Base-by-base conservation (phyloP, 2,113 vertebrate species). In the Oncorhynchus nerka region DNA sequence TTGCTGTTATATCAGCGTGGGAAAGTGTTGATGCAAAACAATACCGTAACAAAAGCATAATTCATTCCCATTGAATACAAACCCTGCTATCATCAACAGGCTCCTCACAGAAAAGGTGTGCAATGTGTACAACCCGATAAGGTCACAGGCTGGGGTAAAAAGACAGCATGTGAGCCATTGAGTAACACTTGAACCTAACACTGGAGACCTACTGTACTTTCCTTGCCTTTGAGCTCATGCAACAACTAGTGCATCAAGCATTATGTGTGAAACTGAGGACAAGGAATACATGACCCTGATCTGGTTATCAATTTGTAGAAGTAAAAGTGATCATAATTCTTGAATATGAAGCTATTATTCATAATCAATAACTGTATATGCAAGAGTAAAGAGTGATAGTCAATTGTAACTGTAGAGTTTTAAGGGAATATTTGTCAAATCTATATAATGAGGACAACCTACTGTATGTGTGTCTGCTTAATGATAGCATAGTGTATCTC, bases 91-190 rank as follows among this genome's bases (percentile, higher is more conserved):
- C 6, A 62, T 62, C 8, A 62, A 62, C n/a, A 62, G 8, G 59
- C 19, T 22, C 6, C n/a, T 62, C 1, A 62, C 13, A 24, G 7
- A 62, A 62, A 62, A 62, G 15, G 30, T 68, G 66, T 68, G 30
- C 9, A 68, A 34, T 28, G 15, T 30, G 19, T 68, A 68, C 30
- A 32, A 62, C 73, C 75, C 30, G 32, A 76, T 61, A 34, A 22
- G 39, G 73, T 75, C 48, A 80, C 15, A 79, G 69, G 71, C 61
- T 68, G 51, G 64, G 70, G 77, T 49, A 77, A 24, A 66, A 65
- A 8, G 68, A 32, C 4, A 9, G 67, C 71, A 71, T 78, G 19
- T 79, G 28, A 82, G 65, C 28, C 20, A 65, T 48, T 24, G 68
- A 15, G 49, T 74, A 76, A 75, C 73, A 55, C 12, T 39, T 34